phyloP scores from a whole-genome alignment of 1,140 invertebrate species.

The Drosophila lini region DNA sequence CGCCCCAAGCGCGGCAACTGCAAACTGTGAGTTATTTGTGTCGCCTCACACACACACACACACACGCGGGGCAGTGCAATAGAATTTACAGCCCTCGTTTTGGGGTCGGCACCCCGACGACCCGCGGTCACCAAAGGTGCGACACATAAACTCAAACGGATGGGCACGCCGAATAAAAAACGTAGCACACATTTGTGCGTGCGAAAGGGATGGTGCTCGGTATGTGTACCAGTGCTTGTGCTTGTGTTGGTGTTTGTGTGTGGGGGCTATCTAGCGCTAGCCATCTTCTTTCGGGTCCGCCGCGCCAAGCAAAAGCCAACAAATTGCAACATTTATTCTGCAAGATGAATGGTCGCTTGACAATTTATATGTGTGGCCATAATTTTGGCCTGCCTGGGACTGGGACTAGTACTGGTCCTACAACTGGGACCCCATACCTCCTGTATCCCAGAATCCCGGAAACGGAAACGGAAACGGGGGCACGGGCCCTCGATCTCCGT shows the following conservation, averaged over 20 bases:
- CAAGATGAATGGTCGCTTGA: constrained; percentile 82
- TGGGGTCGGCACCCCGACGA: constrained; percentile 33
- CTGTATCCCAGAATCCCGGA: not conserved
- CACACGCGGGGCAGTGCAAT: constrained; percentile 47
- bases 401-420: constrained; percentile 12
- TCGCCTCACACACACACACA: constrained; percentile 39
- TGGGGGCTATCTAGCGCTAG: constrained; percentile 54
- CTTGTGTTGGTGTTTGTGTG: not conserved
- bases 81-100: constrained; percentile 64
- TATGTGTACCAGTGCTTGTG: not conserved
- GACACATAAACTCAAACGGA: constrained; percentile 56
- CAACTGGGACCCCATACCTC: not conserved
- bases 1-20: constrained; percentile 27
- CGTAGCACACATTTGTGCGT: constrained; percentile 67
- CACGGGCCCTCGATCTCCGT: constrained; percentile 40
- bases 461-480: constrained; percentile 8
- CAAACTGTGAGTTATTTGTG: constrained; percentile 78
- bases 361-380: constrained; percentile 81
- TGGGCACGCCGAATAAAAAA: constrained; percentile 54
- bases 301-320: constrained; percentile 68
- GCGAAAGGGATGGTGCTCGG: constrained; percentile 9
- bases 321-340: constrained; percentile 83
- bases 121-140: constrained; percentile 66
- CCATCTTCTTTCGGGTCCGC: constrained; percentile 59
- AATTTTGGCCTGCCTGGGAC: constrained; percentile 62